These are phyloP conservation scores for Scylla paramamosain DNA, from an alignment of 1,140 invertebrate species.

Conservation along the genomic window DNA sequence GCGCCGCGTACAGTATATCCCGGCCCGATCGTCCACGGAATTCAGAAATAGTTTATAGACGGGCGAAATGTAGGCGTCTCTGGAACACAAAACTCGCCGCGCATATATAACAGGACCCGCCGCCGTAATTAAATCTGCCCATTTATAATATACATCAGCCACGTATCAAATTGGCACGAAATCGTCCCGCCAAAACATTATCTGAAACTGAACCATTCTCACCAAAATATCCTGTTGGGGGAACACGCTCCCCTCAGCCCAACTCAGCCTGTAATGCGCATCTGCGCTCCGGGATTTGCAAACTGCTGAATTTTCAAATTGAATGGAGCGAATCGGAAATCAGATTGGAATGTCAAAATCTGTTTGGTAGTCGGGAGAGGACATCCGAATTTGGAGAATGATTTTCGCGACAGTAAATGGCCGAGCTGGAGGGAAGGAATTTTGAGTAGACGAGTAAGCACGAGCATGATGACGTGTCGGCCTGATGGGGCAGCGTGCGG, in stretches of 20 bases:
- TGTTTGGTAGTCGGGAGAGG: conserved; percentile 68
- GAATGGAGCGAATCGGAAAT: conserved; percentile 75
- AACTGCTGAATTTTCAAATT: conserved; percentile 75
- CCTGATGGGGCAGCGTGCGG: background rate
- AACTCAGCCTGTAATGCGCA: conserved; percentile 69
- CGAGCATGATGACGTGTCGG: conserved; percentile 31
- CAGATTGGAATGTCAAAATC: conserved; percentile 74
- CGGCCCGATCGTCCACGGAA: background rate
- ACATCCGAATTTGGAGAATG: conserved; percentile 68
- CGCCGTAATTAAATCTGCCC: conserved; percentile 67
- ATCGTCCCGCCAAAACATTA: conserved; percentile 66
- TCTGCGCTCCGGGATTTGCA: conserved; percentile 72
- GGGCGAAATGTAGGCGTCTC: conserved; percentile 37
- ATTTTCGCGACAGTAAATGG: conserved; percentile 71
- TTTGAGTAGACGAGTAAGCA: conserved; percentile 59
- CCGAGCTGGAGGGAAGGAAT: conserved; percentile 56
- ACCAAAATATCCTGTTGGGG: conserved; percentile 73
- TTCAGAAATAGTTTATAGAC: conserved; percentile 61
- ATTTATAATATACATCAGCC: conserved; percentile 74
- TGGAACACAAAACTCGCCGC: conserved; percentile 47
- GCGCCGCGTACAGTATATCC: conserved; percentile 37
- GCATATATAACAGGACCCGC: conserved; percentile 57
- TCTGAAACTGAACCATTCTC: conserved; percentile 62
- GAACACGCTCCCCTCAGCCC: conserved; percentile 44
- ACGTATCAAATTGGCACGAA: conserved; percentile 67